A percentile compares a stretch with the other conserved stretches of the same genome.
Conservation (phyloP, 1,140 invertebrate species). For the Drosophila biarmipes region DNA sequence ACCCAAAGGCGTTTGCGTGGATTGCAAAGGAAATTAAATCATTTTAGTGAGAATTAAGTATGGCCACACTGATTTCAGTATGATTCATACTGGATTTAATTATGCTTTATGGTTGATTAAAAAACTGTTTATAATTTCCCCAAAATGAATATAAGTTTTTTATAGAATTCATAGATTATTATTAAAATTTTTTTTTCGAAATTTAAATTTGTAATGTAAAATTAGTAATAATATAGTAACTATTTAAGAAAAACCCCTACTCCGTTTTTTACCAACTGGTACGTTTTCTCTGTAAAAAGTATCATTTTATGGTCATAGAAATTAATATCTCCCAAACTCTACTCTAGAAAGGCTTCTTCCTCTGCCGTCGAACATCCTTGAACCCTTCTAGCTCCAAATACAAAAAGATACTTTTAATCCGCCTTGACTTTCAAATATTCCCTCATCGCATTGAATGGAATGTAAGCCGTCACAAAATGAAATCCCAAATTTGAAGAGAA, state of each 20-base stretch:
- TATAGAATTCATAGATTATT: too few relatives aligned
- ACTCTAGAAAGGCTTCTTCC: not conserved
- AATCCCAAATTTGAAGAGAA: slow-evolving; percentile 8
- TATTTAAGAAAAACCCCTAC: too few relatives aligned
- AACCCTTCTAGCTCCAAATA: not conserved
- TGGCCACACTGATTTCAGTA: too few relatives aligned
- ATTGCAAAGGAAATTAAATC: too few relatives aligned
- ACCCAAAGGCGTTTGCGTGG: not conserved
- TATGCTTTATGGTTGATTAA: too few relatives aligned
- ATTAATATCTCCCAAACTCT: not conserved
- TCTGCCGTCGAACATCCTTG: not conserved
- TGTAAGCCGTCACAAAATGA: slow-evolving; percentile 15
- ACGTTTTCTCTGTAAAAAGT: not conserved
- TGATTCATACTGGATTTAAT: too few relatives aligned
- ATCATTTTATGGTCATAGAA: not conserved
- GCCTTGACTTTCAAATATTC: slow-evolving; percentile 27
- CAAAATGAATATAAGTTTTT: too few relatives aligned
- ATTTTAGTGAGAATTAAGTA: too few relatives aligned
- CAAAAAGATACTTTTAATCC: slow-evolving; percentile 12
- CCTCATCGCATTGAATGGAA: slow-evolving; percentile 12
- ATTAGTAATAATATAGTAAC: too few relatives aligned
- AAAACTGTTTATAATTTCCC: too few relatives aligned
- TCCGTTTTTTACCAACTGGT: not conserved
- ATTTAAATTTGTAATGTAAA: too few relatives aligned
- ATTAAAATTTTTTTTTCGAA: too few relatives aligned